Conservation (phyloP, 2,797 vertebrate genomes). For the Micropoecilia bifurca region DNA sequence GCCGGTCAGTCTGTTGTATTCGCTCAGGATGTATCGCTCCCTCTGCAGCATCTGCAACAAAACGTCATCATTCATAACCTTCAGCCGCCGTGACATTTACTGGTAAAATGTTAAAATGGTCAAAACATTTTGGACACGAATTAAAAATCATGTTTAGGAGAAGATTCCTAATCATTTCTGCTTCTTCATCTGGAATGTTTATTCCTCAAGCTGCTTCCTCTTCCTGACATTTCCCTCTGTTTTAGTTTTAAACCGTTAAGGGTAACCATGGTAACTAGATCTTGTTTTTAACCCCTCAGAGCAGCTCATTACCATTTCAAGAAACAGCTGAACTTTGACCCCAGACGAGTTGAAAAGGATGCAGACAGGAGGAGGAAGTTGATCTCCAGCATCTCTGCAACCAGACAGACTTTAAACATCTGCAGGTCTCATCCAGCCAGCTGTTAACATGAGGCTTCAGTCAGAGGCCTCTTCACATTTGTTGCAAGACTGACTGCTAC, state of each 20-base stretch:
- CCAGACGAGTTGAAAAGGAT: too few species aligned
- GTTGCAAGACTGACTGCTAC: neutral
- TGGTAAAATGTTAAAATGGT: neutral
- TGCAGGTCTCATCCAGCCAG: too few species aligned
- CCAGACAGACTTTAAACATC: too few species aligned
- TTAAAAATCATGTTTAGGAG: neutral
- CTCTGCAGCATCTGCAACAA: constrained; percentile 87
- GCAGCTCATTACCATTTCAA: too few species aligned
- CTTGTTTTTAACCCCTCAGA: too few species aligned
- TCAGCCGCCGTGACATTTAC: neutral
- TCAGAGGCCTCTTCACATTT: neutral
- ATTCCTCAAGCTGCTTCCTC: neutral
- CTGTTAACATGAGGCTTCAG: neutral
- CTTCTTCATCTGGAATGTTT: neutral
- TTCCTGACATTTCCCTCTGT: neutral
- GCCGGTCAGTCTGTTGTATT: constrained; percentile 84
- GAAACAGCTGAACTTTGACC: too few species aligned
- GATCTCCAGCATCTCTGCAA: too few species aligned
- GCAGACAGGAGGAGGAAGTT: too few species aligned
- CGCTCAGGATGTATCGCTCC: constrained; percentile 86
- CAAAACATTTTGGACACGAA: neutral
- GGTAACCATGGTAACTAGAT: too few species aligned
- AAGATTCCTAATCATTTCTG: neutral
- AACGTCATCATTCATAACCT: neutral
- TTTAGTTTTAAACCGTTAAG: too few species aligned